A percentile compares a stretch with the other conserved stretches of the same genome.
Conservation (phyloP, 37 sponge, comb jelly and placozoan species). For the Crambe crambe region DNA sequence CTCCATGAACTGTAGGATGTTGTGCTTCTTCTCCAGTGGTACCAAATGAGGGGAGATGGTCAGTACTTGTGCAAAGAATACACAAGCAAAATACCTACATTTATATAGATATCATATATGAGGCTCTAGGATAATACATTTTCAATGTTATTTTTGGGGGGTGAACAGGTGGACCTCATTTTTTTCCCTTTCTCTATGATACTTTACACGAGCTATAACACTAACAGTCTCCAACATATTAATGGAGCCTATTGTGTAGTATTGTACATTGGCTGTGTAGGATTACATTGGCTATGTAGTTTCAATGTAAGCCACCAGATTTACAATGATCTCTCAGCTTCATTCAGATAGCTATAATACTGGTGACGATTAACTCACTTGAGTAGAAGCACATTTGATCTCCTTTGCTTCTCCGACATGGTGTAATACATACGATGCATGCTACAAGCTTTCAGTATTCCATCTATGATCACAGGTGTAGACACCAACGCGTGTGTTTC, state of each 20-base stretch:
- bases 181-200: too few relatives aligned
- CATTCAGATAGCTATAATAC: neutral
- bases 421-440: neutral
- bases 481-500: slow-evolving; percentile 40
- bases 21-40: neutral
- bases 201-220: too few relatives aligned
- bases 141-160: neutral
- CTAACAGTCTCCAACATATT: too few relatives aligned
- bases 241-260: too few relatives aligned
- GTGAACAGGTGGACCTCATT: too few relatives aligned
- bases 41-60: slow-evolving; percentile 18
- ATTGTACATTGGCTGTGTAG: too few relatives aligned
- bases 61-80: slow-evolving; percentile 19
- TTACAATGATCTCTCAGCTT: too few relatives aligned
- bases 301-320: too few relatives aligned
- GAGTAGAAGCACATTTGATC: neutral
- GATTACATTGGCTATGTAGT: too few relatives aligned
- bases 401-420: neutral
- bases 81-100: slow-evolving; percentile 33
- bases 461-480: neutral
- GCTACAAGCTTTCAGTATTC: slow-evolving; percentile 13
- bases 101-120: too few relatives aligned
- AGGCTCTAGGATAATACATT: too few relatives aligned
- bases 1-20: slow-evolving; percentile 5
- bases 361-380: neutral